Percentiles rank a stretch among this genome's conserved stretches.
Evolutionary conservation across 2,113 vertebrate genomes (phyloP).

Genomic region (Xenus cinereus): DNA sequence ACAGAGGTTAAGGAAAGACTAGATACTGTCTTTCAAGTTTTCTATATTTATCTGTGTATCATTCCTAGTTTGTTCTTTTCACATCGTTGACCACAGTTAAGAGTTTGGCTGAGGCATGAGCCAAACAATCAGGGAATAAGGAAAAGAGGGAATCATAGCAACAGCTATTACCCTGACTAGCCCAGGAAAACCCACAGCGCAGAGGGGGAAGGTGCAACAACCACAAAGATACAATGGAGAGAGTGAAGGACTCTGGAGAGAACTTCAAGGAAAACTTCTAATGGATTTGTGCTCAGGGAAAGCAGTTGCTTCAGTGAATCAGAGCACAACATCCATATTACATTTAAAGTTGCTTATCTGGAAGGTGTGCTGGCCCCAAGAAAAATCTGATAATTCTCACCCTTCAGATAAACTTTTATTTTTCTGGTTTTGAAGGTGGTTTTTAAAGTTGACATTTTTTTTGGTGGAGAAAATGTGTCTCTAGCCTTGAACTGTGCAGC

Average conservation of each 20-base stretch:
- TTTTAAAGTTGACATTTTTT: background rate
- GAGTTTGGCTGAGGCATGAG: accelerated
- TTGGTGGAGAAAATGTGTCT: background rate
- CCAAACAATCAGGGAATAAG: background rate
- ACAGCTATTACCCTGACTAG: background rate
- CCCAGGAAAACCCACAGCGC: background rate
- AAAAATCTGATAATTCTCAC: background rate
- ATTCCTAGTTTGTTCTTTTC: background rate
- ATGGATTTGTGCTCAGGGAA: background rate
- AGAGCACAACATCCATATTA: background rate
- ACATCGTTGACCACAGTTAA: background rate
- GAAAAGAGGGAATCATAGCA: background rate
- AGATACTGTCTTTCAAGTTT: background rate
- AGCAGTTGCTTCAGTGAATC: background rate
- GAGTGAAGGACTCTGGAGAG: background rate
- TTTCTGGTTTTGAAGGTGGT: background rate
- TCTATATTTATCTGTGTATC: background rate
- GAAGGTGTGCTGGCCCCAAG: background rate
- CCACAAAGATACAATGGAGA: background rate
- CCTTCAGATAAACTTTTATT: background rate
- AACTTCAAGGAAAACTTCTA: background rate
- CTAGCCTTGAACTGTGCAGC: background rate
- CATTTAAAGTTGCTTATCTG: background rate
- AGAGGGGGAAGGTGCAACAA: background rate
- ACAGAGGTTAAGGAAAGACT: background rate